These are phyloP conservation scores for Indicator indicator DNA, from an alignment of 2,113 vertebrate species.

Conservation along the genomic window DNA sequence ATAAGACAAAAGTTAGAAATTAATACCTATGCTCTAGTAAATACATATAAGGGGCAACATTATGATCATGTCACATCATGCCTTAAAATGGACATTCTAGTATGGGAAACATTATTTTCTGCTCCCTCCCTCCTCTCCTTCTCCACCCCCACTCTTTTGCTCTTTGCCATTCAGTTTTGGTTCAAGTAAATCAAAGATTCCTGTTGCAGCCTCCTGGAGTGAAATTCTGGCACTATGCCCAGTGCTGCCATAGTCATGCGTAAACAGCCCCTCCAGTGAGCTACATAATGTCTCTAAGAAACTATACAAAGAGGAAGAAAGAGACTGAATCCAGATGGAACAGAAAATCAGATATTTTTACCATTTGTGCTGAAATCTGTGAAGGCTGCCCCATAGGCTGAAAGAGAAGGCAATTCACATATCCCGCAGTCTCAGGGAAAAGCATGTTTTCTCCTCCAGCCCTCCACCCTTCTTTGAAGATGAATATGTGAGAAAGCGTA, in stretches of 20 bases:
- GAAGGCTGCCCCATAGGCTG: slow-evolving; percentile 44
- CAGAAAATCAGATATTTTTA: slow-evolving; percentile 70
- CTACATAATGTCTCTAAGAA: slow-evolving; percentile 63
- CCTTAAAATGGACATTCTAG: slow-evolving; percentile 47
- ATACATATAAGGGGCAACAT: neutral
- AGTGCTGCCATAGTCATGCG: slow-evolving; percentile 37
- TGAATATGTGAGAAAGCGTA: slow-evolving; percentile 56
- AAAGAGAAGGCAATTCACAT: slow-evolving; percentile 63
- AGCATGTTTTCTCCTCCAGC: slow-evolving; percentile 33
- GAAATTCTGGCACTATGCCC: slow-evolving; percentile 70
- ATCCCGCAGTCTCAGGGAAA: slow-evolving; percentile 2
- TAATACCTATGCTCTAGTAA: slow-evolving; percentile 12
- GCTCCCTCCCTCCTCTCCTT: neutral
- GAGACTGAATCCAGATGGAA: slow-evolving; percentile 76
- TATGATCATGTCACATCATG: neutral
- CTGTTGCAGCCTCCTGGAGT: slow-evolving; percentile 68
- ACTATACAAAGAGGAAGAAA: slow-evolving; percentile 72
- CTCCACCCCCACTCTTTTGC: slow-evolving; percentile 37
- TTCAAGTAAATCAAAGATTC: slow-evolving; percentile 76
- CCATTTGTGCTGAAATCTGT: slow-evolving; percentile 62
- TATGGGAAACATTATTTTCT: slow-evolving; percentile 51
- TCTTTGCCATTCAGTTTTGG: slow-evolving; percentile 61
- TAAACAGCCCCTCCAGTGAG: slow-evolving; percentile 57
- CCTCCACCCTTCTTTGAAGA: neutral
- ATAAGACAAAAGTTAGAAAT: neutral